Base-by-base conservation (phyloP, 2,113 vertebrate species). In the Pedionomus torquatus region DNA sequence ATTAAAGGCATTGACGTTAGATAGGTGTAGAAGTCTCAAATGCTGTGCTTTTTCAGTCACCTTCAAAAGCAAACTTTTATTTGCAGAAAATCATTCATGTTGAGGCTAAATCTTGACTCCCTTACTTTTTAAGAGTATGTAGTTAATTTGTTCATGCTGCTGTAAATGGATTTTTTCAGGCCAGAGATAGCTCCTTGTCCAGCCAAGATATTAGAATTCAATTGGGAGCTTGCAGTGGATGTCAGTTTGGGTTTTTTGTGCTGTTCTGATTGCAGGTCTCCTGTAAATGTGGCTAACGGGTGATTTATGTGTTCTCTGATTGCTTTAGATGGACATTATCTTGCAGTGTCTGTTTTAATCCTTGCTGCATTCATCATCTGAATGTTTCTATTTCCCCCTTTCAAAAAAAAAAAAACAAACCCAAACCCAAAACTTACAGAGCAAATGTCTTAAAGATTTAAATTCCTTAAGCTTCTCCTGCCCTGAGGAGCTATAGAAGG, bases 321-420 rank as follows among this genome's bases (percentile, higher is more conserved):
- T 83, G 89, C 68, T 79, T 65, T 24, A 35, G 92, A 84, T 78
- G 83, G 68, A 18, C 63, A 25, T 84, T 82, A 77, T 83, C 93
- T 84, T 58, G 69, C 82, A 39, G 33, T 64, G 94, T 96, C 94
- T 88, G 33, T 71, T 86, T 52, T 49, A 93, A 95, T 97, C 72
- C 76, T 57, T 37, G 6, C 64, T 82, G 37, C 74, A 83, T 97
- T 92, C 87, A 90, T 96, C 87, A 90, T 52, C 58, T 68, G 18
- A 77, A 57, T 61, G 61, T 84, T 96, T 93, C 90, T 15, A 43
- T 91, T 88, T 92, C n/a, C 20, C 25, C 60, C 57, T 82, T 10
- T 13, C 54, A 49, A 57, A 69, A 41, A 49, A 61, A 46, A 46
- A 46, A 46, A 19, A 19, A 46, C 41, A 46, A 46, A 20, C 17